A percentile compares a stretch with the other conserved stretches of the same genome.
Evolutionary conservation across 2,797 vertebrate genomes (phyloP).

Genomic region (Distichodus sexfasciatus): DNA sequence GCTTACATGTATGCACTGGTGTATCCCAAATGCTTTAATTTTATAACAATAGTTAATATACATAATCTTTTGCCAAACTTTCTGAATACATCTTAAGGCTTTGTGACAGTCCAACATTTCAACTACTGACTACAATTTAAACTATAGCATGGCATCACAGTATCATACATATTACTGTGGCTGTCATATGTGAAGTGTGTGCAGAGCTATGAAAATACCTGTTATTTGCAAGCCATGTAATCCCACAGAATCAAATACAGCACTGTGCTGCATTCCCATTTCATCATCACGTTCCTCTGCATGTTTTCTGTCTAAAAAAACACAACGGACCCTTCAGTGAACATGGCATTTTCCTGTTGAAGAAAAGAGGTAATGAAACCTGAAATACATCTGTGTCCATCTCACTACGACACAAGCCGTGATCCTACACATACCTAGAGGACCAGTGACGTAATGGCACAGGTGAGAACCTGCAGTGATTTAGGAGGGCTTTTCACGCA

Average conservation of each 20-base stretch:
- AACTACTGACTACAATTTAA: conserved; percentile 2
- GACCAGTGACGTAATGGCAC: conserved; percentile 27
- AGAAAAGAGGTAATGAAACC: conserved; percentile 9
- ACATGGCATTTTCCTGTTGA: conserved; percentile 16
- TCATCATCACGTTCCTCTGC: conserved; percentile 12
- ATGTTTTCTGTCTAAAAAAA: no score
- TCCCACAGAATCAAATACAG: background rate
- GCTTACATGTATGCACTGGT: no score
- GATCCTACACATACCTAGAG: conserved; percentile 33
- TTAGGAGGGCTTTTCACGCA: conserved; percentile 38
- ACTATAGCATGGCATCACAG: conserved; percentile 9
- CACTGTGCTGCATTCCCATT: conserved; percentile 18
- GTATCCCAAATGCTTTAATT: no score
- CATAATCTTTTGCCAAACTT: no score
- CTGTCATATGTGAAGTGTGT: conserved; percentile 16
- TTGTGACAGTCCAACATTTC: background rate
- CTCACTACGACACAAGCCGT: conserved; percentile 7
- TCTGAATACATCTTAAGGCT: no score
- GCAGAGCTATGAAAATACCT: conserved; percentile 27
- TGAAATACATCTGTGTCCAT: conserved; percentile 13
- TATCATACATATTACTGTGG: background rate
- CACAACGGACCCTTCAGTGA: conserved; percentile 21
- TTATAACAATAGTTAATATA: no score
- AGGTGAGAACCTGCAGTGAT: conserved; percentile 20
- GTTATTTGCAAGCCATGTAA: no score